phyloP scores from a whole-genome alignment of 2,797 vertebrate genomes.

The Mionectes olivaceus region DNA sequence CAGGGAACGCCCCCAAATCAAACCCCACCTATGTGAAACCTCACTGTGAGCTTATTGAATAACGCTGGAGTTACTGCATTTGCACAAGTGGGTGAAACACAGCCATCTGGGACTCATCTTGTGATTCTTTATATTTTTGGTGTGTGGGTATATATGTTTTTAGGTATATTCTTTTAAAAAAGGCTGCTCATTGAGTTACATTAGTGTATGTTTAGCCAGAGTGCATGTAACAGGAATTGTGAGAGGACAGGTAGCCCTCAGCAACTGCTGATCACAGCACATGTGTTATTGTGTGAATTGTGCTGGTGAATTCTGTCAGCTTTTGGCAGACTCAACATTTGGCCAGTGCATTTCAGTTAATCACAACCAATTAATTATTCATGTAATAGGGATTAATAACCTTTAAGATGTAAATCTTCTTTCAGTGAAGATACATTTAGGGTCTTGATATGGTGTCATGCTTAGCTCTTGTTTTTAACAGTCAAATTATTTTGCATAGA shows the following conservation, averaged over 20 bases:
- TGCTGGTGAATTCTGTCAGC: neutral
- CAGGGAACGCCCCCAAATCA: neutral
- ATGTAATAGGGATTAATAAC: neutral
- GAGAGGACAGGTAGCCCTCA: neutral
- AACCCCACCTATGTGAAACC: neutral
- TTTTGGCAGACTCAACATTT: neutral
- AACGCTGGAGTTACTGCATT: neutral
- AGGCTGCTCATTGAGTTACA: neutral
- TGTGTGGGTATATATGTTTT: neutral
- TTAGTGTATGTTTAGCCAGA: neutral
- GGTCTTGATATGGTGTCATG: neutral
- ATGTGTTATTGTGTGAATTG: neutral
- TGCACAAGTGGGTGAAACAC: neutral
- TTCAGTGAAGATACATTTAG: neutral
- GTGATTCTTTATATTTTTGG: rapidly evolving
- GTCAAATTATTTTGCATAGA: neutral
- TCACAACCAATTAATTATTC: neutral
- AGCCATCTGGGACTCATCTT: neutral
- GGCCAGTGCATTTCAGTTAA: neutral
- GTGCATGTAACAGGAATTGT: neutral
- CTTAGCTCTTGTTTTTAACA: neutral
- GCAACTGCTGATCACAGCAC: neutral
- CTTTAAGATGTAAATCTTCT: neutral
- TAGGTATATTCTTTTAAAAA: neutral
- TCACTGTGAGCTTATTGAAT: neutral